phyloP scores from a whole-genome alignment of 2,113 vertebrate genomes.

The Protobothrops mucrosquamatus region DNA sequence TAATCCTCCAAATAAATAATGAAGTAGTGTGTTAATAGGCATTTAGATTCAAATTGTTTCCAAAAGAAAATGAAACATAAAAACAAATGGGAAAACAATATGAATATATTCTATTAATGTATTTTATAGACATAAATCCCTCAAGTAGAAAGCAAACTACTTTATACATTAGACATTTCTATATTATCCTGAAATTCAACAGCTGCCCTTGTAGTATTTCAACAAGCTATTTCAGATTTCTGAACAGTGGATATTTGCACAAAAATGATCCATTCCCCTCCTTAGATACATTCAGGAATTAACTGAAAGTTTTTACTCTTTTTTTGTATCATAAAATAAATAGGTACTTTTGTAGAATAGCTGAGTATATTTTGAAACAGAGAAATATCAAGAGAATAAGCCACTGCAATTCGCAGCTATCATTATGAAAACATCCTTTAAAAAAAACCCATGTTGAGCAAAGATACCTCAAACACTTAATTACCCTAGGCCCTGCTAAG shows the following conservation, averaged over 20 bases:
- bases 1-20: slow-evolving; percentile 6
- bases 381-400: neutral
- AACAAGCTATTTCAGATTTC: neutral
- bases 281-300: neutral
- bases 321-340: neutral
- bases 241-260: neutral
- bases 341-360: neutral
- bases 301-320: neutral
- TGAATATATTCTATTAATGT: neutral
- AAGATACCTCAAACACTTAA: neutral
- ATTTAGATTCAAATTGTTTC: neutral
- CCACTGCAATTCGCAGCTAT: neutral
- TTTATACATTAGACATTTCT: neutral
- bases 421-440: neutral
- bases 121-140: neutral
- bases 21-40: neutral
- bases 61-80: neutral
- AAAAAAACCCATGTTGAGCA: neutral
- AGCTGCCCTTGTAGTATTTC: neutral
- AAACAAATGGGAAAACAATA: neutral
- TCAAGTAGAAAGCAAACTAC: neutral
- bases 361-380: neutral
- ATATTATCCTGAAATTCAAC: neutral
- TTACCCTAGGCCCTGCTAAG: neutral
- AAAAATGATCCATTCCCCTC: neutral